Evolutionary conservation across 2,113 vertebrate genomes (phyloP).

Genomic region (Axis porcinus): DNA sequence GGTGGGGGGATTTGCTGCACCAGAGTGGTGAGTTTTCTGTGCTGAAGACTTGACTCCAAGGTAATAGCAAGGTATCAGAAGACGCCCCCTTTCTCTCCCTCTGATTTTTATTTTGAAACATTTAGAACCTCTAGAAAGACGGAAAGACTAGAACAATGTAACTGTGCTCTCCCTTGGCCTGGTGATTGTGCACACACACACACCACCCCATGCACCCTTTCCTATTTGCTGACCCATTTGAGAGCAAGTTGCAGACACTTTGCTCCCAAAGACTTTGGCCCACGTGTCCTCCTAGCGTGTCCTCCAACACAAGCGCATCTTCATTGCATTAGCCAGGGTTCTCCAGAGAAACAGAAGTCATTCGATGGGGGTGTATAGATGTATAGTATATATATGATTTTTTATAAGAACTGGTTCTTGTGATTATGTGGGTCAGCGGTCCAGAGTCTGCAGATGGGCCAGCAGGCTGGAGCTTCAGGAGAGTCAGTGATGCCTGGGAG

Average conservation of each 20-base stretch:
- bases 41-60: background rate
- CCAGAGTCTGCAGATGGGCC: background rate
- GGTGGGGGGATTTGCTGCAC: background rate
- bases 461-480: background rate
- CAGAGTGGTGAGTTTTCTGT: background rate
- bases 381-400: background rate
- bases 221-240: background rate
- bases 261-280: no score
- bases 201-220: background rate
- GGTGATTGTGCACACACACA: background rate
- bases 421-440: background rate
- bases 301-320: no score
- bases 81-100: rapidly evolving
- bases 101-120: background rate
- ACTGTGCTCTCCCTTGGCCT: background rate
- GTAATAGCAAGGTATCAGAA: background rate
- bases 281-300: background rate
- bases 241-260: background rate
- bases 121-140: background rate
- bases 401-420: background rate
- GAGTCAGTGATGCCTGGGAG: background rate
- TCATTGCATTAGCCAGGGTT: background rate
- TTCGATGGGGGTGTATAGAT: background rate
- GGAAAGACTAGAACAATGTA: background rate
- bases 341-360: background rate